These are phyloP conservation scores for Homalodisca vitripennis DNA, from an alignment of 1,140 invertebrate species.

Conservation along the genomic window DNA sequence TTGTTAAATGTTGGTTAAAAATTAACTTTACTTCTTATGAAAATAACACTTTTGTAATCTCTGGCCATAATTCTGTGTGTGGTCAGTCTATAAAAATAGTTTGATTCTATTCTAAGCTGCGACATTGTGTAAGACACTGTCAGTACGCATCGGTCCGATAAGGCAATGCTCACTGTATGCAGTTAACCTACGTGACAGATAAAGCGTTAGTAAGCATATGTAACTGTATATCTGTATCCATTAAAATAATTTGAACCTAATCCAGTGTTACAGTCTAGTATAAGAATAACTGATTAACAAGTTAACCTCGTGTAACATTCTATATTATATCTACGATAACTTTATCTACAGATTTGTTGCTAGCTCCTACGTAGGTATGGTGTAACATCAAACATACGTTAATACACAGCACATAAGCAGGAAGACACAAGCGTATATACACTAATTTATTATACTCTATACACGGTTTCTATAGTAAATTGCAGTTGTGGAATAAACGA, in stretches of 20 bases:
- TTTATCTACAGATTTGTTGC: not conserved
- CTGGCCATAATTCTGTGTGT: not conserved
- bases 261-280: not conserved
- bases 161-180: constrained; percentile 8
- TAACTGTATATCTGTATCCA: constrained; percentile 18
- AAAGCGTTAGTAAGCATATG: constrained; percentile 18
- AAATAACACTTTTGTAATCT: no score
- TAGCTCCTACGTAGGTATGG: not conserved
- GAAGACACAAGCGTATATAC: constrained; percentile 21
- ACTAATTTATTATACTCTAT: constrained; percentile 18
- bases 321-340: no score
- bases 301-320: not conserved
- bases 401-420: constrained; percentile 23
- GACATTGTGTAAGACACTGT: not conserved
- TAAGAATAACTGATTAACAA: not conserved
- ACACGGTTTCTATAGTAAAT: not conserved
- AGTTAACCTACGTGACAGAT: not conserved
- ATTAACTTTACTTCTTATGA: no score
- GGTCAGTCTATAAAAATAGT: constrained; percentile 5
- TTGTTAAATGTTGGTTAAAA: no score
- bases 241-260: constrained; percentile 2
- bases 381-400: not conserved
- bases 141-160: constrained; percentile 13
- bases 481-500: not conserved
- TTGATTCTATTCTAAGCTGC: constrained; percentile 10